phyloP scores from a whole-genome alignment of 2,113 vertebrate species.

The Larimichthys polyactis region DNA sequence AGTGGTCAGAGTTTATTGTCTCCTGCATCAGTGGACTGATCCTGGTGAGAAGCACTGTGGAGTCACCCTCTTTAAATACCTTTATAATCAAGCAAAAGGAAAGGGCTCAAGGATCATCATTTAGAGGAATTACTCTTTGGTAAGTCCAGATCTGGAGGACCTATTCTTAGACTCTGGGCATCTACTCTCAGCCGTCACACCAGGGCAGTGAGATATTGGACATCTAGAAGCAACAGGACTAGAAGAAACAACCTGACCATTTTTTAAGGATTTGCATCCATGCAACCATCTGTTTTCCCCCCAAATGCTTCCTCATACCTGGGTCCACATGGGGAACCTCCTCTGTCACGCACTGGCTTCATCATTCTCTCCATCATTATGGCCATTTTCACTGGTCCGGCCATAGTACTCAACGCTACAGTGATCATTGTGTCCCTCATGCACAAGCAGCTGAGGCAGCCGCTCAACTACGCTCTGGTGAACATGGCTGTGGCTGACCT shows the following conservation, averaged over 20 bases:
- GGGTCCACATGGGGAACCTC: conserved; percentile 49
- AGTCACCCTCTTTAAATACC: conserved; percentile 39
- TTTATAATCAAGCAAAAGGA: conserved; percentile 66
- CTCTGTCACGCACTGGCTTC: conserved; percentile 77
- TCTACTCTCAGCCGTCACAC: conserved; percentile 61
- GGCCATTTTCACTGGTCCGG: conserved; percentile 76
- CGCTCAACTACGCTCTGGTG: conserved; percentile 84
- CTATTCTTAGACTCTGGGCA: conserved; percentile 70
- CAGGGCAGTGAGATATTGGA: conserved; percentile 21
- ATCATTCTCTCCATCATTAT: conserved; percentile 79
- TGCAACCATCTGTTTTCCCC: conserved; percentile 33
- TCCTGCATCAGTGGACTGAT: conserved; percentile 7
- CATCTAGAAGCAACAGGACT: conserved; percentile 23
- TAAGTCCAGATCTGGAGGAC: conserved; percentile 74
- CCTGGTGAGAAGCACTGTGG: not conserved
- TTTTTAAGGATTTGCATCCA: conserved; percentile 30
- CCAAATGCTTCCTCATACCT: conserved; percentile 57
- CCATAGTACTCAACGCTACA: conserved; percentile 79
- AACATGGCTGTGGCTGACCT: conserved; percentile 84
- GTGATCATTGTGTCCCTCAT: conserved; percentile 82
- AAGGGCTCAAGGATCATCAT: conserved; percentile 71
- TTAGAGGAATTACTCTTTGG: conserved; percentile 72
- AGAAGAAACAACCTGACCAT: not conserved
- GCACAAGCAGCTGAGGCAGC: conserved; percentile 82
- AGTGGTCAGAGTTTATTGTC: not conserved